Evolutionary conservation across 2,888 invertebrate genomes (phyloP), one percentile per base, ranked within the genome.

Genomic region (Pardosa pseudoannulata): DNA sequence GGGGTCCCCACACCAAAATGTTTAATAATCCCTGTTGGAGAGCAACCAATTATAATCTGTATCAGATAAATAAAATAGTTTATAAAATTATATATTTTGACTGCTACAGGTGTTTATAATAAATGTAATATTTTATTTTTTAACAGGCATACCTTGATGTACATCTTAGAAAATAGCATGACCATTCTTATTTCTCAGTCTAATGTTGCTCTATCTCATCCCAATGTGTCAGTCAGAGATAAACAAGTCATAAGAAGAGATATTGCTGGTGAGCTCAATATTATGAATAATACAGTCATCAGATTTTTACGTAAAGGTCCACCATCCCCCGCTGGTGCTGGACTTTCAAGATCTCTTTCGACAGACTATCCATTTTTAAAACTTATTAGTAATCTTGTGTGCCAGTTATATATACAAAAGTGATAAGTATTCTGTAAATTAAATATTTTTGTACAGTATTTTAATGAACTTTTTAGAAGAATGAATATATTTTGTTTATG

Each of bases 191-290:
- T 92, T 90, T 91, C 91, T 0, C 92, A 92, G 88, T 91, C 91
- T 0, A 90, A 90, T 79, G 90, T 91, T n/a, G 91, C 91, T 81
- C 89, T 92, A n/a, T 90, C 90, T 32, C 90, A 91, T 41, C 91
- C 91, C 0, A 78, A 88, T 32, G 90, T 91, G 0, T 88, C 90
- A 0, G 74, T 88, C 0, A 85, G 91, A 81, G 92, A 92, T 31
- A 91, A 92, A 81, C 92, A 92, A 79, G 89, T 92, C 16, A 90
- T 92, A 3, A 91, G 91, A 80, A 87, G 92, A 79, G 92, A 92
- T 89, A 90, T 92, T 3, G 90, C 91, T 13, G 90, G 91, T 31
- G 92, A 92, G 90, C 89, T 92, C 9, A 82, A 75, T 28, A 76
- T 83, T 28, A 79, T 88, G 56, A 79, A 75, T 23, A 79, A 79